phyloP scores from a whole-genome alignment of 2,113 vertebrate species.

The Centropus bengalensis region DNA sequence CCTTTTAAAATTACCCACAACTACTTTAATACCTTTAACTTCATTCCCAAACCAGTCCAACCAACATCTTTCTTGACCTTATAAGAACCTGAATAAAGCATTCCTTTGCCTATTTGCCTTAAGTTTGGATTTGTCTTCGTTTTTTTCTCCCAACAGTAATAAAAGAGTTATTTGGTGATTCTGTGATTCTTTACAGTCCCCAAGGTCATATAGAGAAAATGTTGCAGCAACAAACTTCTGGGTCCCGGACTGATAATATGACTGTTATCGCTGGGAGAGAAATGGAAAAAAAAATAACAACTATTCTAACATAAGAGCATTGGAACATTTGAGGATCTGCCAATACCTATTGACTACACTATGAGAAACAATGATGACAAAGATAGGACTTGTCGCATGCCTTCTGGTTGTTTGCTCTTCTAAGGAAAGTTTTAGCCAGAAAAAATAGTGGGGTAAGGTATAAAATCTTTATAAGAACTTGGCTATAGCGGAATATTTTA shows the following conservation, averaged over 20 bases:
- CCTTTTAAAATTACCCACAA: background rate
- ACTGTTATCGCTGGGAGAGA: background rate
- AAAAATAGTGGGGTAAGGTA: background rate
- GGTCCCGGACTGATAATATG: background rate
- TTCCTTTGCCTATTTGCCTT: background rate
- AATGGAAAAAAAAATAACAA: background rate
- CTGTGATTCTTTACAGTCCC: background rate
- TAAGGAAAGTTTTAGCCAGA: background rate
- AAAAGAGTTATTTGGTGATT: background rate
- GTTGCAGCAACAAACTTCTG: background rate
- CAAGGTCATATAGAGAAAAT: background rate
- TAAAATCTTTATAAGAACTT: background rate
- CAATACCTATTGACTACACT: background rate
- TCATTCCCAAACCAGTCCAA: background rate
- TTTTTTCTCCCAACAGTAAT: background rate
- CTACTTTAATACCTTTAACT: background rate
- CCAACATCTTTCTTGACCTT: background rate
- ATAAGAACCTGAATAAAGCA: background rate
- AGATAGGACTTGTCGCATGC: background rate
- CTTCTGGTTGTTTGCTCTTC: background rate
- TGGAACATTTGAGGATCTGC: background rate
- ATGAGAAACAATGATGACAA: background rate
- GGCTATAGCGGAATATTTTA: background rate
- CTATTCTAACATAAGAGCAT: background rate
- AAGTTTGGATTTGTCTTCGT: background rate